Base-by-base conservation (phyloP, 1,140 invertebrate species). In the Luehdorfia chinensis region DNA sequence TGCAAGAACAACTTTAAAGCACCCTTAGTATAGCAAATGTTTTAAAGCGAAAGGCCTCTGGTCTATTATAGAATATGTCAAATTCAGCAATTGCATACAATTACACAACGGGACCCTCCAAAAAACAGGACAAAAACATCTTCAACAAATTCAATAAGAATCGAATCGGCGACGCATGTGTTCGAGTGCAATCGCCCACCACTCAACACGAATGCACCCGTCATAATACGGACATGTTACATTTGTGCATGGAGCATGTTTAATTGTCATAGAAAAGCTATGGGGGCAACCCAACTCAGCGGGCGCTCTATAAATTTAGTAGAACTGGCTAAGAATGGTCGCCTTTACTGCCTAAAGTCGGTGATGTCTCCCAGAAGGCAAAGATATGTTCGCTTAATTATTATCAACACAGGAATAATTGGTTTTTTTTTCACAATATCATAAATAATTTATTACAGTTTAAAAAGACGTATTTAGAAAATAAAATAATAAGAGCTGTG, bases 101-200 rank as follows among this genome's bases (percentile, higher is more conserved):
- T 50, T 34, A 47, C 23, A 46, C 39, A 30, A 18, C n/a, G 23
- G 37, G 12, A 34, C 45, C n/a, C 21, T 19, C 47, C 18, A 28
- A 28, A 54, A 45, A 59, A 60, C 48, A 49, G 32, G 50, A 65
- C 51, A 70, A 75, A 68, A 81, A 83, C 78, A 80, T 78, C 73
- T 78, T 60, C 53, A 66, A 59, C 59, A 74, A 76, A 74, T 66
- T 78, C 65, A 73, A 80, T 74, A 75, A 77, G 75, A 75, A 70
- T 77, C 66, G 65, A 70, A 80, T 59, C 66, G 37, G 41, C 59
- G 50, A 71, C 73, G 47, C 79, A 84, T 84, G 79, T 84, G 79
- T 74, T 79, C 66, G 59, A 84, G 79, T 47, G 61, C 64, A 52
- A 65, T 75, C 48, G 47, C 48, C 31, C 36, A 21, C 39, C 56